Conservation (phyloP, 1,140 invertebrate species). For the Oreohelix idahoensis region DNA sequence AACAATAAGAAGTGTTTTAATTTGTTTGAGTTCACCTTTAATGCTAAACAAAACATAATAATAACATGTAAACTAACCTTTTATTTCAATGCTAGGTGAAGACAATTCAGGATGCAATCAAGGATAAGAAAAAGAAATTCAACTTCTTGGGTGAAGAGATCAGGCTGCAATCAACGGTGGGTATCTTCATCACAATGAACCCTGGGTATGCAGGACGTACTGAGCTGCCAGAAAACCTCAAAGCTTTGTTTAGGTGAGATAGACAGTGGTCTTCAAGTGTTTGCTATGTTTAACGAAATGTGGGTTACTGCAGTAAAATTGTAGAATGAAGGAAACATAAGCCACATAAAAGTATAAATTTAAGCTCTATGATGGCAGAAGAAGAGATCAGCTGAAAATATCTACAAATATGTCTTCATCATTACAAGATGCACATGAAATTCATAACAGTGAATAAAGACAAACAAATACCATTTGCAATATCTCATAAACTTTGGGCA, state of each 20-base stretch:
- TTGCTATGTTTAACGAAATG: not conserved
- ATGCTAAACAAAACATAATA: not conserved
- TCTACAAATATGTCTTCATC: no score
- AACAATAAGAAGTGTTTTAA: no score
- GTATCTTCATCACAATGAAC: constrained; percentile 98
- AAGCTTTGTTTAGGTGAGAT: constrained; percentile 85
- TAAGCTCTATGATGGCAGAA: no score
- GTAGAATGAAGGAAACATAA: not conserved
- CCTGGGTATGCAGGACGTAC: constrained; percentile 94
- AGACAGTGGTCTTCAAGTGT: not conserved
- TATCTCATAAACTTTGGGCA: no score
- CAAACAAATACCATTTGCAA: no score
- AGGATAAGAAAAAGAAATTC: constrained; percentile 89
- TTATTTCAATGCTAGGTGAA: constrained; percentile 78
- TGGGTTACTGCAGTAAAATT: not conserved
- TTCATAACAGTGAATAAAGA: no score
- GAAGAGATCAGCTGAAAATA: no score
- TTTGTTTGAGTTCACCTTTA: not conserved
- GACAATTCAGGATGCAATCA: constrained; percentile 91
- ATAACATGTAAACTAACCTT: no score
- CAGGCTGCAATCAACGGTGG: constrained; percentile 85
- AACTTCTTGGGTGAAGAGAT: constrained; percentile 96
- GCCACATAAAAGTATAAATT: not conserved
- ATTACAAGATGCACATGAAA: no score
- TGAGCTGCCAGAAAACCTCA: constrained; percentile 90